These are phyloP conservation scores for Icerya purchasi DNA, from an alignment of 2,888 invertebrate species.

Conservation along the genomic window DNA sequence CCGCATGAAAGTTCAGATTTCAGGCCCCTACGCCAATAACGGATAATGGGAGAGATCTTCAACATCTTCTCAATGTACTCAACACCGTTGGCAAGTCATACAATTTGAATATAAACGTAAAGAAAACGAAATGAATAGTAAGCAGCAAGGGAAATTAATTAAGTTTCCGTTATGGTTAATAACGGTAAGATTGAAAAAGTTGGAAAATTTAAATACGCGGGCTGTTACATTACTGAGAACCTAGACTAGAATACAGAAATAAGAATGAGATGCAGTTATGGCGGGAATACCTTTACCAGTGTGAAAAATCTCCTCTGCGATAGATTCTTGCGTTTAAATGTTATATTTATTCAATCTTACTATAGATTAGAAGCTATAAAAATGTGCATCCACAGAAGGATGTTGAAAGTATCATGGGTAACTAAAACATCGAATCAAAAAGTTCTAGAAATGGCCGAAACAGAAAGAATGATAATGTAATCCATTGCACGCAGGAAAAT, in stretches of 20 bases:
- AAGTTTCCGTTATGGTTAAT: neutral
- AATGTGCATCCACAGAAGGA: neutral
- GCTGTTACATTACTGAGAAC: neutral
- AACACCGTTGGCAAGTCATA: neutral
- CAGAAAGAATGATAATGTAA: neutral
- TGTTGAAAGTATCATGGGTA: neutral
- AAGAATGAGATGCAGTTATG: neutral
- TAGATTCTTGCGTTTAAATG: neutral
- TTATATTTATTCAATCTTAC: neutral
- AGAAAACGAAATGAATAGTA: neutral
- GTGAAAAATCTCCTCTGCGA: neutral
- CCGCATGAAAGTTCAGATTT: no score
- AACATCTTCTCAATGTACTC: neutral
- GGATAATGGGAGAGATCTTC: neutral
- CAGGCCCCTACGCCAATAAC: no score
- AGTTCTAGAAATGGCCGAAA: no score
- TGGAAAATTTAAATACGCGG: neutral
- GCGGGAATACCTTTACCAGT: neutral
- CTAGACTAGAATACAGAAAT: neutral
- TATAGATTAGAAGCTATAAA: neutral
- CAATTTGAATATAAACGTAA: neutral
- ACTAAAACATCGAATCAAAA: neutral
- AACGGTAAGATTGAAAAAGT: neutral
- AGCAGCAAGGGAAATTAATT: neutral
- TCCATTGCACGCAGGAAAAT: neutral